Base-by-base conservation (phyloP, 1,140 invertebrate genomes). In the Drosophila azteca region DNA sequence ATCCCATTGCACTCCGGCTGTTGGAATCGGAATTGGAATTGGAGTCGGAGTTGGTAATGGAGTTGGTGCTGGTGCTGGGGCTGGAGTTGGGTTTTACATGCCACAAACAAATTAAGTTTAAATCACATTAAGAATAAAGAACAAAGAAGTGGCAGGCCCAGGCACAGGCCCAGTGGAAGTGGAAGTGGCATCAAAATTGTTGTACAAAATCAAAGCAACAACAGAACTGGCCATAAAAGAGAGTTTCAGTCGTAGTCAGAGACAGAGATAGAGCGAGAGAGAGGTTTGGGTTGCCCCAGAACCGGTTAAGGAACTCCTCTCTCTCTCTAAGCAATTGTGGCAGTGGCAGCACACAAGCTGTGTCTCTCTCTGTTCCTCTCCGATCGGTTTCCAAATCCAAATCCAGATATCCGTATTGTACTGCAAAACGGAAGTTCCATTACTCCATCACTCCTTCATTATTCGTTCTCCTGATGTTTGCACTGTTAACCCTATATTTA, bases 61-160 rank as follows among this genome's bases (percentile, higher is more conserved):
- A 11, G 3, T 31, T 0, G 35, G 35, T 1, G 11, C 0, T 13
- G 9, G 9, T 0, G 50, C 69, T 76, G 58, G 54, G 35, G 49
- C 29, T 55, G 67, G 29, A 31, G 35, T 41, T 20, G 35, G 41
- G 64, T 20, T 58, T 58, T 69, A 70, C 66, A 65, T 29, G 63
- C 44, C 41, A 75, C 54, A 75, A 76, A 68, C 75, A 79, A 83
- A 82, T 82, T 83, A 82, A 74, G 64, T 78, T 82, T 77, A 79
- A 68, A 71, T 77, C 78, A 85, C 63, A 84, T 85, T 66, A 74
- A 73, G 59, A 73, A 64, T 64, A 43, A 58, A 70, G 48, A 48
- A 74, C 54, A 61, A 55, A 57, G 44, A 26, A 49, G 50, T 39
- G 54, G 48, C 39, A 54, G 46, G 20, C 24, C 2, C 22, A 24